Conservation (phyloP, 92 coral and sea anemone species). For the Paramuricea clavata region DNA sequence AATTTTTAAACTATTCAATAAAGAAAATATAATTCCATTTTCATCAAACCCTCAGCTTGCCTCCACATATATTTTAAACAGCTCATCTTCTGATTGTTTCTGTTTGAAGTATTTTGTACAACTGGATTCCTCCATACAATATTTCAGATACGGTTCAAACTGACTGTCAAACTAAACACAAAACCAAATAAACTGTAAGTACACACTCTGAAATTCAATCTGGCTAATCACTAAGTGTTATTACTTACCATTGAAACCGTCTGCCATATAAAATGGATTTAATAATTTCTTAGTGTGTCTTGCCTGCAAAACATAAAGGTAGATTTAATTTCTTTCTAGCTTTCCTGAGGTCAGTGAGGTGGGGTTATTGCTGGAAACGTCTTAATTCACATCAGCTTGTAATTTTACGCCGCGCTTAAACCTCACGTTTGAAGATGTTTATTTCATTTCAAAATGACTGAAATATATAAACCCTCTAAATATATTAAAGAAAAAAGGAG, state of each 20-base stretch:
- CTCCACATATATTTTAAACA: constrained; percentile 78
- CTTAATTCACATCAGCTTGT: no score
- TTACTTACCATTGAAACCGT: constrained; percentile 93
- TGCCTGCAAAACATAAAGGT: constrained; percentile 68
- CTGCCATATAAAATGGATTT: constrained; percentile 87
- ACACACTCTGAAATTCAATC: neutral
- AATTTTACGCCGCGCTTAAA: no score
- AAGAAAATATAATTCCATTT: neutral
- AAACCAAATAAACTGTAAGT: neutral
- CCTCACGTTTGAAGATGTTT: no score
- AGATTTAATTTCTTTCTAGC: neutral
- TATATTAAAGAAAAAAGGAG: no score
- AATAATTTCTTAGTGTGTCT: constrained; percentile 79
- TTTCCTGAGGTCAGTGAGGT: no score
- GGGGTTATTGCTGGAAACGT: no score
- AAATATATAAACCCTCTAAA: no score
- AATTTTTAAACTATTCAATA: no score
- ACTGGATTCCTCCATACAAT: constrained; percentile 89
- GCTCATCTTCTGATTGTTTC: constrained; percentile 81
- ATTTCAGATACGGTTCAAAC: constrained; percentile 89
- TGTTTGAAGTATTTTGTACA: constrained; percentile 87
- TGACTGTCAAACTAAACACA: constrained; percentile 83
- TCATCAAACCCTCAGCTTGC: constrained; percentile 52
- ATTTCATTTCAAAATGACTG: no score
- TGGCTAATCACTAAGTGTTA: no score